Base-by-base conservation (phyloP, 1,140 invertebrate genomes). In the Aphaenogaster floridana region DNA sequence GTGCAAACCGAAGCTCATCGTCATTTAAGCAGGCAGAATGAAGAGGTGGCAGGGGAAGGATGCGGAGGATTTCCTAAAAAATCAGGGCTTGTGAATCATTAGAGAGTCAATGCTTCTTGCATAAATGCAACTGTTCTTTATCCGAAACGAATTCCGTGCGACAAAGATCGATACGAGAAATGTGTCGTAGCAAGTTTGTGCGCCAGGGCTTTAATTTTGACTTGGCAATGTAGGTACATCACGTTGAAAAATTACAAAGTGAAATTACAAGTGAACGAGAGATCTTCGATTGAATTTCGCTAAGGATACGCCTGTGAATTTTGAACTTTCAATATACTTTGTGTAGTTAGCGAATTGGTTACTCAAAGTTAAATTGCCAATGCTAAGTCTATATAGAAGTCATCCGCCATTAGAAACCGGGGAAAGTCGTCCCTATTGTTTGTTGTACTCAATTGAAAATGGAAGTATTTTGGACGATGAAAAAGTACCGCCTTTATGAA, bases 21-120 rank as follows among this genome's bases (percentile, higher is more conserved):
- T 57, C n/a, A 28, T 90, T 90, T 87, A 64, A 74, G 17, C 5
- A 77, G 48, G 77, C 2, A 17, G 11, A 85, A 21, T 42, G 4
- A n/a, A 68, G 34, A 1, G 21, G 11, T 28, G 28, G 17, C 17
- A 3, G 21, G 9, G 1, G 63, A 2, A 52, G 11, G 11, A 39
- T 11, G 15, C 61, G 50, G 34, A 28, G 28, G 45, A 76, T 69
- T n/a, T 28, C n/a, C 17, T 8, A 17, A 42, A 34, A 42, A 68
- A 54, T 15, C 8, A n/a, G 17, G 6, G 13, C 11, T 68, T n/a
- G 3, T 17, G 4, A 28, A 4, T 28, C 13, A 8, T 6, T 8
- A 39, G 9, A 28, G 57, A 69, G 45, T 57, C 36, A 3, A 34
- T 78, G 36, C 3, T 17, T 52, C 50, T 39, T 54, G 63, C 11